These are phyloP conservation scores for Acheta domesticus DNA, from an alignment of 2,888 invertebrate genomes.

Conservation along the genomic window DNA sequence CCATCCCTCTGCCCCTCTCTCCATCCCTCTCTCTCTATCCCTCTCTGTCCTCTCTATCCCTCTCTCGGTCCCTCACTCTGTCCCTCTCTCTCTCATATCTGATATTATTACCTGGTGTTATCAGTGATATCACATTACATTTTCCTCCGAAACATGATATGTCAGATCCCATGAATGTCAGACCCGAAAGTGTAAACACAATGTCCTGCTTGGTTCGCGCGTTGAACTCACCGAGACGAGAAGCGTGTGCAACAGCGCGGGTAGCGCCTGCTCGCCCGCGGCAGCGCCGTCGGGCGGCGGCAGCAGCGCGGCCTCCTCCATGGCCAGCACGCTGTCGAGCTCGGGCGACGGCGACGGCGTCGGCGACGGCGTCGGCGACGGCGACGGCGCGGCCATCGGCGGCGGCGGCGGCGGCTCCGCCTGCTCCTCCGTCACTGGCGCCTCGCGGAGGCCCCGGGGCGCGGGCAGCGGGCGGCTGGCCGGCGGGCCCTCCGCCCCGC, in stretches of 20 bases:
- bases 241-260: conserved; percentile 61
- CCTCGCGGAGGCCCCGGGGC: conserved; percentile 43
- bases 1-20: too few species aligned
- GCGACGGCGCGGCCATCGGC: conserved; percentile 44
- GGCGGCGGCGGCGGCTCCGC: conserved; percentile 37
- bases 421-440: conserved; percentile 42
- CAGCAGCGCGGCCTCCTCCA: not conserved
- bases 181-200: too few species aligned
- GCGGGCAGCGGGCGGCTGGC: conserved; percentile 42
- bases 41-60: too few species aligned
- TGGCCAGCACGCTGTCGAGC: not conserved
- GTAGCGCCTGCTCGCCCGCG: conserved; percentile 49
- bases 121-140: too few species aligned
- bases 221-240: conserved; percentile 56
- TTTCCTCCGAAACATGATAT: too few species aligned
- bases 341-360: not conserved
- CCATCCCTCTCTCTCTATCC: too few species aligned
- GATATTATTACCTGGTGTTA: too few species aligned
- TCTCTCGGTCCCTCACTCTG: too few species aligned
- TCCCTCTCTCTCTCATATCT: too few species aligned
- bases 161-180: too few species aligned
- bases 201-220: not conserved
- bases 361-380: not conserved
- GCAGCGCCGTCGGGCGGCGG: conserved; percentile 39
- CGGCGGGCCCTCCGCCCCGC: conserved; percentile 42